Base-by-base conservation (phyloP, 2,113 vertebrate genomes). In the Poicephalus meyeri region DNA sequence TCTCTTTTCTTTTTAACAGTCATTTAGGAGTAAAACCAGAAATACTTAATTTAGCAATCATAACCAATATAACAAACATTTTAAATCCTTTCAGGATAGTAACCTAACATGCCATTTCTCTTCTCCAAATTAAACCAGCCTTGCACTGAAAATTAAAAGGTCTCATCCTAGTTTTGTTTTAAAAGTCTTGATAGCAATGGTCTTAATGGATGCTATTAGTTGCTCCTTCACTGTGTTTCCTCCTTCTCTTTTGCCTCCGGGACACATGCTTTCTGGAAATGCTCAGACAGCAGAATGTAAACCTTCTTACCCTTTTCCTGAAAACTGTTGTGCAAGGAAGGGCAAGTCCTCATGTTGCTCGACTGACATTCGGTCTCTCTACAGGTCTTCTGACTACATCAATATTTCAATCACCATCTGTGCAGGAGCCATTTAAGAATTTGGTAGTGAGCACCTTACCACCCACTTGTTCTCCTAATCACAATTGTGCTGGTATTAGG, bases 361-460 rank as follows among this genome's bases (percentile, higher is more conserved):
- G 0, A 58, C 60, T 39, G 81, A 63, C 47, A 31, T 77, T 77
- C 63, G 31, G 37, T 6, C 31, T 86, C 58, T 61, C 44, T 64
- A 76, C 20, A 66, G 78, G 76, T 64, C 69, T 74, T 88, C 64
- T 52, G 37, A 65, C 52, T 55, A 14, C 31, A 72, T 93, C 72
- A 90, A 61, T 94, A 88, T 88, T 95, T 92, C 76, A 85, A n/a
- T 63, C 70, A 77, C 18, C 68, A 88, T 39, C 64, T 93, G 86
- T 60, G 68, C 37, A 72, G 1, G 6, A 94, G 83, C 80, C 92
- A 89, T 70, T 56, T 82, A 46, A 79, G 39, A 79, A 94, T 87
- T 91, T 69, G 80, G 47, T 42, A n/a, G 65, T 31, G 23, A 81
- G 83, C 20, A 39, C 9, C 21, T 86, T 74, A 74, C 25, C 63